Conservation (phyloP, 2,797 vertebrate genomes). For the Pipistrellus nathusii region DNA sequence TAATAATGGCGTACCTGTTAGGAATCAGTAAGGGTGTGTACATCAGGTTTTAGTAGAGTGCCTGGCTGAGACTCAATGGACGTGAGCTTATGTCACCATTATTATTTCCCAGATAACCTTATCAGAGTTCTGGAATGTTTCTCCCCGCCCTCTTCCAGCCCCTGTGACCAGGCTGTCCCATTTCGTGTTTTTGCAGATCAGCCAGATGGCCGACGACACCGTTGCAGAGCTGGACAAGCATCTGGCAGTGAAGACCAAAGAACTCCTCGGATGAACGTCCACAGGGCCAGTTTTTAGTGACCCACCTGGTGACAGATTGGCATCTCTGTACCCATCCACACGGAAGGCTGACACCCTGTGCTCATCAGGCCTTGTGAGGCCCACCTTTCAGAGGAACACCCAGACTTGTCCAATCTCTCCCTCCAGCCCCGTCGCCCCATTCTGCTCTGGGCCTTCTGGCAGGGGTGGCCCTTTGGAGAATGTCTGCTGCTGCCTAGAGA, state of each 20-base stretch:
- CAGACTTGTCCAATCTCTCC: background rate
- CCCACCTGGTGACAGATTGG: background rate
- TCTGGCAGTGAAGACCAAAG: slow-evolving; percentile 94
- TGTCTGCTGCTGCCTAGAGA: background rate
- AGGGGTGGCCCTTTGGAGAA: background rate
- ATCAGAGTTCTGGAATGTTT: background rate
- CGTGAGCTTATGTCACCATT: background rate
- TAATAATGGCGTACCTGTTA: background rate
- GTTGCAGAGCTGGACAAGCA: slow-evolving; percentile 93
- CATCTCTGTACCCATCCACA: background rate
- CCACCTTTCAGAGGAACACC: background rate
- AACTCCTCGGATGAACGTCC: slow-evolving; percentile 92
- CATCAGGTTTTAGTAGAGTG: background rate
- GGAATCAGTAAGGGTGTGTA: background rate
- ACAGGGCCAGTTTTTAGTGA: background rate
- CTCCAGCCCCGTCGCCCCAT: background rate
- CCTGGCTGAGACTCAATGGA: background rate
- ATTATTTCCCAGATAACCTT: background rate
- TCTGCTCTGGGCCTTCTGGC: background rate
- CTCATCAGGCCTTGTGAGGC: background rate
- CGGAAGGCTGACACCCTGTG: background rate
- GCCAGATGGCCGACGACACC: slow-evolving; percentile 93
- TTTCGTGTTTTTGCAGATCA: slow-evolving; percentile 90
- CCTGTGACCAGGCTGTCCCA: background rate
- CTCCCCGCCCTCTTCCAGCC: background rate